Base-by-base conservation (phyloP, 2,113 vertebrate genomes). In the Acinonyx jubatus region DNA sequence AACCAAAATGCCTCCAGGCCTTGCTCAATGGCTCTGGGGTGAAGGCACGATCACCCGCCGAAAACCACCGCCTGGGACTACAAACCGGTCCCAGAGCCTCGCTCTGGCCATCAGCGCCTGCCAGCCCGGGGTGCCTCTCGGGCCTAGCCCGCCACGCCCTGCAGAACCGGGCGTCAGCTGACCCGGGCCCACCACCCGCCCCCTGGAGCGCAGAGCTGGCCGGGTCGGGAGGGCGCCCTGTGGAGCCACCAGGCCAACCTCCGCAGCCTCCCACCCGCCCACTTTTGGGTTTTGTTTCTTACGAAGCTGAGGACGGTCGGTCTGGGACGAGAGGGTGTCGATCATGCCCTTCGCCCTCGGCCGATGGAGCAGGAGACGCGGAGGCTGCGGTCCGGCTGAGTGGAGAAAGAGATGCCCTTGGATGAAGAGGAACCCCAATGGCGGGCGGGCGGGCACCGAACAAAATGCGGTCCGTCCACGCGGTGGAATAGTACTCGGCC, bases 191-290 rank as follows among this genome's bases (percentile, higher is more conserved):
- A 5, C 31, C 14, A 5, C 38, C 38, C 12, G 14, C 38, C 55
- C 36, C 50, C 55, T 55, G 14, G 0, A 0, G 31, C 31, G 45
- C 27, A 85, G 41, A 63, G 50, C 65, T 9, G 16, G 48, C 57
- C 0, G 0, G 29, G 68, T 10, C n/a, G 8, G 12, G 38, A 31
- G 41, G 33, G 19, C 6, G 0, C 5, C 4, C 78, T 0, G 0
- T 21, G 73, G 23, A 69, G 14, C 14, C 1, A 0, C 74, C 36
- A 15, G 12, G 63, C 14, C 19, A 48, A 41, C 48, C 13, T 45
- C 41, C 41, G 1, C 41, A 45, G 41, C 41, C 7, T 45, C 41
- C 36, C 74, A 61, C 2, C 63, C 0, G 0, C 2, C 63, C 0
- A 0, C 23, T 31, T n/a, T 31, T 52, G 71, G 36, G 4, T 73